Base-by-base conservation (phyloP, 1,140 invertebrate genomes). In the Drosophila melanica region DNA sequence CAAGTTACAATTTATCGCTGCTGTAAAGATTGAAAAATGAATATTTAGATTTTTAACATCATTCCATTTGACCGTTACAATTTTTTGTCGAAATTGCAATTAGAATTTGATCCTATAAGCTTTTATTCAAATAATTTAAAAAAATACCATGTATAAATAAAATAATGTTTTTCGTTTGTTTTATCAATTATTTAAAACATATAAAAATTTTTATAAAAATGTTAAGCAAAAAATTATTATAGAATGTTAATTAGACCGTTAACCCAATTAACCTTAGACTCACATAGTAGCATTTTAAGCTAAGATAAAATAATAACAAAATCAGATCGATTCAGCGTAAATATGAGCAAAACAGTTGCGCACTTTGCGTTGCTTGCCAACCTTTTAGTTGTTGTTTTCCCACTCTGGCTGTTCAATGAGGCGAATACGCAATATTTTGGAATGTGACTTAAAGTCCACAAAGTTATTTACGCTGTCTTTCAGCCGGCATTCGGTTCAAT, bases 351-450 rank as follows among this genome's bases (percentile, higher is more conserved):
- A 3, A 8, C 6, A 14, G 39, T 7, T 9, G n/a, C 3, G 18
- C 33, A 30, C 8, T 57, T 30, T 4, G 1, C 8, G 5, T 44
- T 1, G 16, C 33, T 33, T 12, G 10, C 33, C 9, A 3, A 30
- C 20, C 54, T 57, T 41, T 42, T 30, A 7, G 11, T 4, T 14
- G 8, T 18, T 18, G 51, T n/a, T 20, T 48, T 2, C 20, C 12
- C 45, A 7, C 23, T 48, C 23, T 7, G 23, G 8, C n/a, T 11
- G 51, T 48, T 37, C 48, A 69, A 69, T 62, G 58, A n/a, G 37
- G 47, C 66, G 57, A 53, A 69, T 53, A 30, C 39, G 37, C 27
- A 54, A 64, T 65, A 55, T 44, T 47, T 9, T 27, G 41, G 4
- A 27, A 55, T 35, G 18, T 39, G 16, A 33, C 58, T 37, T 37